Evolutionary conservation across 2,888 invertebrate species (phyloP), one percentile per base, ranked within the genome.

Genomic region (Acanthococcus lagerstroemiae): DNA sequence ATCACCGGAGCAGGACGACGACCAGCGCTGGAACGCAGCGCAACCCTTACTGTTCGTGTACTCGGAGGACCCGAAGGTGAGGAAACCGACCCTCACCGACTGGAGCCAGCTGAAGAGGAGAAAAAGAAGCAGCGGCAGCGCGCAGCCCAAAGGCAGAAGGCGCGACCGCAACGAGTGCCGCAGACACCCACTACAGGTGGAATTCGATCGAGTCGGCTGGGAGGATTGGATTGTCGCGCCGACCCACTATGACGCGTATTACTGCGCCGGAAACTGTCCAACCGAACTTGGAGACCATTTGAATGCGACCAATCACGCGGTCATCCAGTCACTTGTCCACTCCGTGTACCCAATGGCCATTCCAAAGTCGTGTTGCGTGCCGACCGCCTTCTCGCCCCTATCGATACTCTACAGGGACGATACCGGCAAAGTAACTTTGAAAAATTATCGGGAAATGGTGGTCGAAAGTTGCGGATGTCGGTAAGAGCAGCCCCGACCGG

Each of bases 381-480:
- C 95, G 1, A 92, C 91, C 55, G 87, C 90, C 76, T 78, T 95
- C 63, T 86, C 87, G 0, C 85, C 91, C 0, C 87, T 95, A 73
- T 91, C 91, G 1, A 92, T 95, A 27, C 80, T 95, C 26, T 95
- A 93, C 76, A 92, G 90, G 76, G 84, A 92, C 52, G 91, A 95
- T 72, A 90, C 91, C 73, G 86, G 89, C 63, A 92, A 92, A 77
- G 91, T 93, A 50, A 90, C 94, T 71, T 81, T 95, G 68, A 92
- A 94, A 74, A 92, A 92, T 78, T 97, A 94, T 78, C 89, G 89
- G 76, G 93, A 95, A 76, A 97, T 97, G 96, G 91, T 95, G 26
- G 96, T 96, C 25, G 93, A 93, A 77, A 90, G 93, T 71, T 97
- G 97, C 77, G 96, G 97, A 17, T 97, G 97, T 75, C 95, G 94